A percentile compares a stretch with the other conserved stretches of the same genome.
Conservation (phyloP, 2,797 vertebrate species). For the Pterois miles region DNA sequence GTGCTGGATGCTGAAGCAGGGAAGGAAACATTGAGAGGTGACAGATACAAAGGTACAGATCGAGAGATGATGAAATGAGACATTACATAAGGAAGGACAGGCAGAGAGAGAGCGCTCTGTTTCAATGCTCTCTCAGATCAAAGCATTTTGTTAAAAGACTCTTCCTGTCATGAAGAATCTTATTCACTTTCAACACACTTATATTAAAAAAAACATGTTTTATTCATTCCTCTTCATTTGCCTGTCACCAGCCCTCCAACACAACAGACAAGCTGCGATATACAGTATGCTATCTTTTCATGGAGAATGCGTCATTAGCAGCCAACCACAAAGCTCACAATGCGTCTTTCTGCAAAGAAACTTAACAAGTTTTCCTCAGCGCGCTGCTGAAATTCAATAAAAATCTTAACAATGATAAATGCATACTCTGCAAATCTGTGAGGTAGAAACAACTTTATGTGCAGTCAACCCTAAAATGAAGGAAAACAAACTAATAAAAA, state of each 20-base stretch:
- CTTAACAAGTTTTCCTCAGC: neutral
- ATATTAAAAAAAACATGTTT: conserved; percentile 20
- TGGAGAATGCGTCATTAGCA: conserved; percentile 3
- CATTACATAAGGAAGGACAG: conserved; percentile 35
- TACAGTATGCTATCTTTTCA: neutral
- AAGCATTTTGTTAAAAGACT: conserved; percentile 63
- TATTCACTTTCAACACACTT: conserved; percentile 46
- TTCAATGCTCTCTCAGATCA: conserved; percentile 48
- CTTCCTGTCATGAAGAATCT: conserved; percentile 45
- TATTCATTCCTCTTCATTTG: conserved; percentile 26
- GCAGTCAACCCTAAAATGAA: conserved; percentile 16
- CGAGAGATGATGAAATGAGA: conserved; percentile 42
- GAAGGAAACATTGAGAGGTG: conserved; percentile 22
- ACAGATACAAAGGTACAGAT: conserved; percentile 25
- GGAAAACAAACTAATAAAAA: conserved; percentile 24
- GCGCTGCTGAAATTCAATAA: conserved; percentile 5
- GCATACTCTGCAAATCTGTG: neutral
- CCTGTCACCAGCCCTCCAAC: conserved; percentile 31
- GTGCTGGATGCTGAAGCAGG: conserved; percentile 24
- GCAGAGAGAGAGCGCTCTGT: conserved; percentile 4
- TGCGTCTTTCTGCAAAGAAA: neutral
- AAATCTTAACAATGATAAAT: conserved; percentile 24
- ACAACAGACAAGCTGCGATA: conserved; percentile 19
- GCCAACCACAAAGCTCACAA: neutral
- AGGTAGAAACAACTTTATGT: neutral